Conservation (phyloP, 2,888 invertebrate species). For the Euplagia quadripunctaria region DNA sequence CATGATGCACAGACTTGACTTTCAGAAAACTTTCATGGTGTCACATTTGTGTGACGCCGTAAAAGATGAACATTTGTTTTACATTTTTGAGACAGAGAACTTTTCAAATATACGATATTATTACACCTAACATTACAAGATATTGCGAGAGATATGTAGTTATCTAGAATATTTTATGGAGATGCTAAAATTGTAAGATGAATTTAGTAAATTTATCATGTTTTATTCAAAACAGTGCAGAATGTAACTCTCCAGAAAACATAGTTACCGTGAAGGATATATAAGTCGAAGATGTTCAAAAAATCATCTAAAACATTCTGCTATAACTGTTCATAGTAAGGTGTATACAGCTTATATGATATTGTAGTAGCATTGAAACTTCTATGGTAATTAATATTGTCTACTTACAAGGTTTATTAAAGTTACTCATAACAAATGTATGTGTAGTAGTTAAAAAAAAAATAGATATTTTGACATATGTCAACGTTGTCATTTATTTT, state of each 20-base stretch:
- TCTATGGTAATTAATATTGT: background rate
- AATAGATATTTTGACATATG: background rate
- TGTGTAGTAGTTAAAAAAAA: too few species aligned
- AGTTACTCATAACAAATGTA: background rate
- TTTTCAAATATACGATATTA: too few species aligned
- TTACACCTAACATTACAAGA: too few species aligned
- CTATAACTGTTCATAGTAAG: background rate
- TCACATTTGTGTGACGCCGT: background rate
- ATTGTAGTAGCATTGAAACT: background rate
- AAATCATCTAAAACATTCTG: background rate
- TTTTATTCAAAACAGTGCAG: background rate
- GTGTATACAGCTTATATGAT: background rate
- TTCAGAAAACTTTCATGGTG: background rate
- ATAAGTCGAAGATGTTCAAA: background rate
- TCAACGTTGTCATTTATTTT: background rate
- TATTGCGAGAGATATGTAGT: too few species aligned
- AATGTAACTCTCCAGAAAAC: too few species aligned
- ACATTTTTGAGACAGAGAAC: too few species aligned
- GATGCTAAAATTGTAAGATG: background rate
- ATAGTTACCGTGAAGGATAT: too few species aligned
- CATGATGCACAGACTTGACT: conserved; percentile 55
- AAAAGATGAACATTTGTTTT: background rate
- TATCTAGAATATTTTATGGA: background rate
- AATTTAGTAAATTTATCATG: background rate
- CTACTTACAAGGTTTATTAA: background rate